These are phyloP conservation scores for Entomobrya multifasciata DNA, from an alignment of 2,888 invertebrate species.

Conservation along the genomic window DNA sequence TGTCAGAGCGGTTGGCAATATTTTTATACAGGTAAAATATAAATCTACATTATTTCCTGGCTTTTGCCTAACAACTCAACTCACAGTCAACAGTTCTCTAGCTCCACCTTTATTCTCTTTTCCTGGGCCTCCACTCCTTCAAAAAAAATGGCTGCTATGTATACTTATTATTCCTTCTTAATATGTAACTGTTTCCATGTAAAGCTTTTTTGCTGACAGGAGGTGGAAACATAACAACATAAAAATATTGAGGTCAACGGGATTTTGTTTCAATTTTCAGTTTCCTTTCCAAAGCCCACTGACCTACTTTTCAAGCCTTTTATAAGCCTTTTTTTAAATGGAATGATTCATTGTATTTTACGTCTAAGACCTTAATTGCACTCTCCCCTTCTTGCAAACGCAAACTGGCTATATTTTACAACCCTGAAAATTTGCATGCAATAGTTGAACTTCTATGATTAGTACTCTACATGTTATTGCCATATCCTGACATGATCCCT, in stretches of 20 bases:
- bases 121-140: no score
- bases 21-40: conserved; percentile 82
- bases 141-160: no score
- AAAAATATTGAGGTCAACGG: conserved; percentile 54
- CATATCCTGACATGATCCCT: no score
- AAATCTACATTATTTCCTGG: not conserved
- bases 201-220: conserved; percentile 20
- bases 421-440: conserved; percentile 63
- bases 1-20: conserved; percentile 83
- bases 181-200: conserved; percentile 6
- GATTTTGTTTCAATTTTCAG: conserved; percentile 73
- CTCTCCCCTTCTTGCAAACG: no score
- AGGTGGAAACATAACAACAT: conserved; percentile 2
- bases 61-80: no score
- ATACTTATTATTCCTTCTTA: not conserved
- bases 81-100: no score
- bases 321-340: conserved; percentile 46
- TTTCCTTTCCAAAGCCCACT: conserved; percentile 69
- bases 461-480: not conserved
- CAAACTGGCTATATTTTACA: no score
- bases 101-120: no score
- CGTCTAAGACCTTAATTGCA: conserved; percentile 31
- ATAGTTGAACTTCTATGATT: conserved; percentile 6
- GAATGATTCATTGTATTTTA: conserved; percentile 52
- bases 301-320: conserved; percentile 67